Evolutionary conservation across 1,140 invertebrate genomes (phyloP).

Genomic region (roundworm (Caenorhabditis elegans)): DNA sequence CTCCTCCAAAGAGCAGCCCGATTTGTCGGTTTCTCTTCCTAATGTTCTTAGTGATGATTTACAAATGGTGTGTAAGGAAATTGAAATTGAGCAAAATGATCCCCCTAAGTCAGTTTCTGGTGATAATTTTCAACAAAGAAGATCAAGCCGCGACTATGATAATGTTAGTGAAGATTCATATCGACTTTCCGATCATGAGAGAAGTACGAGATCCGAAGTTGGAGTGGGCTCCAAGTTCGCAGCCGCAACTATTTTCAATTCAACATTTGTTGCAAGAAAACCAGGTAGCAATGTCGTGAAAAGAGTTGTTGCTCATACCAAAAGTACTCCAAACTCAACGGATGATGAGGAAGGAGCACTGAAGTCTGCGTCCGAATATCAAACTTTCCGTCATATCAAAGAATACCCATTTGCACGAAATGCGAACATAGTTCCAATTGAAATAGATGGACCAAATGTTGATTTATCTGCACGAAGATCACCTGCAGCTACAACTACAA

Average conservation of each 20-base stretch:
- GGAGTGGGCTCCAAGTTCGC: not conserved
- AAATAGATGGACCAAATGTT: slow-evolving; percentile 47
- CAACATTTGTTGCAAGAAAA: slow-evolving; percentile 64
- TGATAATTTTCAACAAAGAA: slow-evolving; percentile 57
- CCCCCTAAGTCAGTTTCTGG: slow-evolving; percentile 56
- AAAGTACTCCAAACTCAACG: slow-evolving; percentile 48
- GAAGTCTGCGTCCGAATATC: not conserved
- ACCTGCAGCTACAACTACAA: not conserved
- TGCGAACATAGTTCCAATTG: slow-evolving; percentile 34
- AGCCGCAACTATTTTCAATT: slow-evolving; percentile 50
- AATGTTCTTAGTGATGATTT: slow-evolving; percentile 60
- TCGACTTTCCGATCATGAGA: slow-evolving; percentile 59
- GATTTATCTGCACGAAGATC: not conserved
- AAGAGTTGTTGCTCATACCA: slow-evolving; percentile 47
- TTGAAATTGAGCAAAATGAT: not conserved
- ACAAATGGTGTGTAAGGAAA: slow-evolving; percentile 44
- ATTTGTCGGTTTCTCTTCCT: slow-evolving; percentile 59
- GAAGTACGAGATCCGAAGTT: slow-evolving; percentile 2
- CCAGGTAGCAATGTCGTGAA: slow-evolving; percentile 61
- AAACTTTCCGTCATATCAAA: slow-evolving; percentile 10
- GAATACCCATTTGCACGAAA: slow-evolving; percentile 31
- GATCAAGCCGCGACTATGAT: slow-evolving; percentile 66
- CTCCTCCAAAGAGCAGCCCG: slow-evolving; percentile 1
- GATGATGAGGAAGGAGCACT: slow-evolving; percentile 37
- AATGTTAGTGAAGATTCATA: slow-evolving; percentile 67